These are phyloP conservation scores for Rhodophaea formosa DNA, from an alignment of 2,888 invertebrate genomes.

Conservation along the genomic window DNA sequence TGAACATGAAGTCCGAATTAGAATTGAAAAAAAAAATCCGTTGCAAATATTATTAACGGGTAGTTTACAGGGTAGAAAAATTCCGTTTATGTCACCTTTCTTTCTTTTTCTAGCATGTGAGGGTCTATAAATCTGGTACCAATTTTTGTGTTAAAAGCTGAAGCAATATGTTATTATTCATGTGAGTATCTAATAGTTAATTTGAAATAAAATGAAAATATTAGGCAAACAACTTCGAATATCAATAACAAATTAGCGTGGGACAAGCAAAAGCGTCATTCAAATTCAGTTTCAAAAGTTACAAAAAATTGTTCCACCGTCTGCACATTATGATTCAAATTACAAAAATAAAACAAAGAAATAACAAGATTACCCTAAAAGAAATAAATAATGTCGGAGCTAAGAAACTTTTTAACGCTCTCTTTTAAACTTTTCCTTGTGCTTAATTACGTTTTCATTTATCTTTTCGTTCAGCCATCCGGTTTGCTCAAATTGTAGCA, in stretches of 20 bases:
- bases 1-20: too few species aligned
- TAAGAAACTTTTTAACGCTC: slow-evolving; percentile 67
- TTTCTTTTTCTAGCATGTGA: too few species aligned
- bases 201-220: too few species aligned
- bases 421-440: slow-evolving; percentile 64
- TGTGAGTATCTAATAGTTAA: too few species aligned
- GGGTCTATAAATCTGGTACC: too few species aligned
- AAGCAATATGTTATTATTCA: too few species aligned
- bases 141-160: too few species aligned
- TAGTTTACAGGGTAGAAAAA: too few species aligned
- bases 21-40: too few species aligned
- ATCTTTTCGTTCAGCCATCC: slow-evolving; percentile 60
- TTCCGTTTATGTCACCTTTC: too few species aligned
- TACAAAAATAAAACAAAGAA: slow-evolving; percentile 48
- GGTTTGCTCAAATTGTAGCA: slow-evolving; percentile 34
- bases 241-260: neutral
- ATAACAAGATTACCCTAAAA: slow-evolving; percentile 59
- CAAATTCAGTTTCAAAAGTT: slow-evolving; percentile 9
- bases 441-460: slow-evolving; percentile 77
- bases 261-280: neutral
- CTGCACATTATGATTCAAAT: slow-evolving; percentile 32
- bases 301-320: neutral
- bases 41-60: too few species aligned
- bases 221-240: too few species aligned
- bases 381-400: slow-evolving; percentile 66